These are phyloP conservation scores for Anoplius nigerrimus DNA, from an alignment of 2,888 invertebrate species.

Conservation along the genomic window DNA sequence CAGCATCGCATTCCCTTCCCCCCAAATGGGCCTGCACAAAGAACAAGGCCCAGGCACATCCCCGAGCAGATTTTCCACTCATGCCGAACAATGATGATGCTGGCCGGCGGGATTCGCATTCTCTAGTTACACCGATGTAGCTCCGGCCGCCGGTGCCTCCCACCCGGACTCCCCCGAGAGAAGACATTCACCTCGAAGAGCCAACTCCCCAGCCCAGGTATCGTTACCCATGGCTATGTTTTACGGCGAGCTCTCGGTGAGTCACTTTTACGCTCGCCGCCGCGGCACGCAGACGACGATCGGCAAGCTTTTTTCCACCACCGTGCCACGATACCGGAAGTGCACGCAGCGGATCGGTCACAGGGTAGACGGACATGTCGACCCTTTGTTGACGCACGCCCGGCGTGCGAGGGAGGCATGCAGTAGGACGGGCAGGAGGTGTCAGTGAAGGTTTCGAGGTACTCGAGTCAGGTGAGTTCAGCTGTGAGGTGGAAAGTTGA, in stretches of 20 bases:
- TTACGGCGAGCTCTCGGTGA: slow-evolving; percentile 28
- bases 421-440: too few relatives aligned
- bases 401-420: too few relatives aligned
- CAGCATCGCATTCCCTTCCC: too few relatives aligned
- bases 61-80: too few relatives aligned
- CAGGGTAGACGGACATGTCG: neutral
- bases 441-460: too few relatives aligned
- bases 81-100: too few relatives aligned
- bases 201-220: slow-evolving; percentile 55
- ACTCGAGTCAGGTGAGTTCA: too few relatives aligned
- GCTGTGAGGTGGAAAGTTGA: too few relatives aligned
- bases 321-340: too few relatives aligned
- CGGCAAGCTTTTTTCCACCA: neutral
- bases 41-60: too few relatives aligned
- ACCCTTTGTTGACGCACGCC: slow-evolving; percentile 20
- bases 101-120: neutral
- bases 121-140: slow-evolving; percentile 14
- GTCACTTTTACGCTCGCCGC: slow-evolving; percentile 31
- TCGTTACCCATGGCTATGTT: slow-evolving; percentile 40
- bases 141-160: slow-evolving; percentile 47
- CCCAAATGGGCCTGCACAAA: too few relatives aligned
- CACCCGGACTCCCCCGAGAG: slow-evolving; percentile 53
- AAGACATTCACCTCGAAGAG: slow-evolving; percentile 69
- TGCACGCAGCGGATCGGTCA: too few relatives aligned
- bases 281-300: slow-evolving; percentile 3